Evolutionary conservation across 2,113 vertebrate genomes (phyloP).

Genomic region (Chaetodon auriga): DNA sequence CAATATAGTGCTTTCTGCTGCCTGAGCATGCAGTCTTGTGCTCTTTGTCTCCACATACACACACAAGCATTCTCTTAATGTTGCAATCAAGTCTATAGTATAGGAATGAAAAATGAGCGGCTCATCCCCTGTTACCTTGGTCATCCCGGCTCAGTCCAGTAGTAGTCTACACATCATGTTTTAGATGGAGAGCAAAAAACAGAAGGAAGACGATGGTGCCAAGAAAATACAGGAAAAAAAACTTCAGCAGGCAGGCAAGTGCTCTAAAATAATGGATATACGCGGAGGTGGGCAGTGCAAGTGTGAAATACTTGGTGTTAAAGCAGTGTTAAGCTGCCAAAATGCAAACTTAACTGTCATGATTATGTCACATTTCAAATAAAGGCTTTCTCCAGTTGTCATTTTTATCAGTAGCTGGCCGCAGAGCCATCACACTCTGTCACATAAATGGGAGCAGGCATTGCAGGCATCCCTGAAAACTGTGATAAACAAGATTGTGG

Average conservation of each 20-base stretch:
- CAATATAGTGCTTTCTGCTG: slow-evolving; percentile 50
- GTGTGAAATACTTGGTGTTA: slow-evolving; percentile 69
- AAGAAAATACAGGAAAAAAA: slow-evolving; percentile 53
- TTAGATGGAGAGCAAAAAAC: slow-evolving; percentile 41
- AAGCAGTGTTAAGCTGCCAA: slow-evolving; percentile 63
- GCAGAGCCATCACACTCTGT: slow-evolving; percentile 22
- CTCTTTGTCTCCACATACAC: slow-evolving; percentile 3
- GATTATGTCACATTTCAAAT: slow-evolving; percentile 69
- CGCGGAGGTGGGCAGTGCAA: slow-evolving; percentile 65
- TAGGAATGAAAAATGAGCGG: slow-evolving; percentile 26
- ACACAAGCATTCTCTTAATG: slow-evolving; percentile 10
- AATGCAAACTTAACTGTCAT: slow-evolving; percentile 69
- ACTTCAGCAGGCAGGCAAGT: slow-evolving; percentile 57
- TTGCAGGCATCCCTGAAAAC: slow-evolving; percentile 28
- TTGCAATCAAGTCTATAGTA: slow-evolving; percentile 28
- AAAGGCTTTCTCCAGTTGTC: slow-evolving; percentile 62
- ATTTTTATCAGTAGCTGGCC: slow-evolving; percentile 48
- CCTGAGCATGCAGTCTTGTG: not conserved
- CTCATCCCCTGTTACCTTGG: slow-evolving; percentile 32
- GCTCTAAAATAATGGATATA: slow-evolving; percentile 66
- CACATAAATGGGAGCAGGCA: slow-evolving; percentile 40
- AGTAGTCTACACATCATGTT: slow-evolving; percentile 28
- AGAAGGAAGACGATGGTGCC: slow-evolving; percentile 47
- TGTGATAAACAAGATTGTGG: slow-evolving; percentile 49
- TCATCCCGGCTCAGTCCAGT: slow-evolving; percentile 27